Evolutionary conservation across 2,888 invertebrate genomes (phyloP).

Genomic region (Aphidoletes aphidimyza): DNA sequence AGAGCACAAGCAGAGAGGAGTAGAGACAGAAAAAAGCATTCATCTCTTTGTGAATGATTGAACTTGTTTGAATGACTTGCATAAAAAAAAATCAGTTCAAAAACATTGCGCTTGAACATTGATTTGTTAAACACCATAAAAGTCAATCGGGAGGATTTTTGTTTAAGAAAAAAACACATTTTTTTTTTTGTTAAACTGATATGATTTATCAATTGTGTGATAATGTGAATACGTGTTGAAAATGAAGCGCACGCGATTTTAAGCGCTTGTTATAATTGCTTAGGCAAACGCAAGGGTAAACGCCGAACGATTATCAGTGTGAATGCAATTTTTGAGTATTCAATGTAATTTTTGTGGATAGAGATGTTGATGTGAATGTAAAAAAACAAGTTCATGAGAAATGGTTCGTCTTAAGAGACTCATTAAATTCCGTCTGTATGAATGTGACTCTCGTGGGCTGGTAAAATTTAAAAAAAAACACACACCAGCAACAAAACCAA

Average conservation of each 20-base stretch:
- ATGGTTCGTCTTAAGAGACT: no score
- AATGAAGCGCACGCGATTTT: no score
- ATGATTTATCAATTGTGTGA: not conserved
- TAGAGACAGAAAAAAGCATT: no score
- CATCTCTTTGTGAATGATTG: not conserved
- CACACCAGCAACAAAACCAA: not conserved
- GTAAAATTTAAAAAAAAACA: not conserved
- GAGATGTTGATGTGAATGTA: slow-evolving; percentile 1
- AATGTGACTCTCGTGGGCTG: no score
- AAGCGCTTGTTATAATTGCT: not conserved
- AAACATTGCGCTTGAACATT: not conserved
- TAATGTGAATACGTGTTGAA: not conserved
- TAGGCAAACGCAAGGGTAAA: not conserved
- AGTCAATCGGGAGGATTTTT: no score
- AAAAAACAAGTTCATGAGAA: no score
- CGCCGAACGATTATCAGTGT: not conserved
- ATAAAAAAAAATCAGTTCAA: no score
- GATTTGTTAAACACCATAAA: not conserved
- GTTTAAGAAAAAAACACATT: not conserved
- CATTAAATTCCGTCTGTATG: no score
- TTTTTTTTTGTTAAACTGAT: not conserved
- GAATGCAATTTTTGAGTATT: not conserved
- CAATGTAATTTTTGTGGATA: not conserved
- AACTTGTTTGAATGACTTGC: slow-evolving; percentile 23
- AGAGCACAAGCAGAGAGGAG: no score